Conservation (phyloP, 2,888 invertebrate species). For the Automeris io region DNA sequence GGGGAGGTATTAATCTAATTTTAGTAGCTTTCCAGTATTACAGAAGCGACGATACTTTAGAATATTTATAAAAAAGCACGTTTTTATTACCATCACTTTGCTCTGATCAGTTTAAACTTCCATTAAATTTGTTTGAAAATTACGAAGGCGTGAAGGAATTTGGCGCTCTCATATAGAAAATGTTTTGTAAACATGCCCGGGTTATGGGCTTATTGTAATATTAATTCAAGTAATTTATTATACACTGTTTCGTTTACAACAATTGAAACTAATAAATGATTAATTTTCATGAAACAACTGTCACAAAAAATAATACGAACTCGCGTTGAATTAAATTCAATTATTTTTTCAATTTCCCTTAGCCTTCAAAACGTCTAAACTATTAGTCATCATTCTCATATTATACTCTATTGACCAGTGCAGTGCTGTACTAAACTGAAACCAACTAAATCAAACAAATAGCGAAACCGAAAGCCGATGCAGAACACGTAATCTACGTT, state of each 20-base stretch:
- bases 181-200: not conserved
- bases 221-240: not conserved
- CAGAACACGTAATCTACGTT: too few relatives aligned
- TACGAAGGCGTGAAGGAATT: not conserved
- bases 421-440: too few relatives aligned
- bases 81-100: not conserved
- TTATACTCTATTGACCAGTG: too few relatives aligned
- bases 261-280: not conserved
- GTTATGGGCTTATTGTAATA: not conserved
- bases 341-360: not conserved
- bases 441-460: too few relatives aligned
- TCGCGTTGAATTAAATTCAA: not conserved
- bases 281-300: not conserved
- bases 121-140: conserved; percentile 1
- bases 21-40: conserved; percentile 8
- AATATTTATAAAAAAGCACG: not conserved
- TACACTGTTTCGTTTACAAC: not conserved
- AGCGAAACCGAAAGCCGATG: too few relatives aligned
- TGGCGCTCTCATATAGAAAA: conserved; percentile 1
- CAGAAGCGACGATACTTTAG: not conserved
- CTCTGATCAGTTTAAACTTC: not conserved
- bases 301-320: not conserved
- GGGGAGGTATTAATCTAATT: conserved; percentile 41
- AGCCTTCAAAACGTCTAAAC: too few relatives aligned
- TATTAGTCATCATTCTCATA: too few relatives aligned